Evolutionary conservation across 92 coral and sea anemone species (phyloP).

Genomic region (Ricordea florida): DNA sequence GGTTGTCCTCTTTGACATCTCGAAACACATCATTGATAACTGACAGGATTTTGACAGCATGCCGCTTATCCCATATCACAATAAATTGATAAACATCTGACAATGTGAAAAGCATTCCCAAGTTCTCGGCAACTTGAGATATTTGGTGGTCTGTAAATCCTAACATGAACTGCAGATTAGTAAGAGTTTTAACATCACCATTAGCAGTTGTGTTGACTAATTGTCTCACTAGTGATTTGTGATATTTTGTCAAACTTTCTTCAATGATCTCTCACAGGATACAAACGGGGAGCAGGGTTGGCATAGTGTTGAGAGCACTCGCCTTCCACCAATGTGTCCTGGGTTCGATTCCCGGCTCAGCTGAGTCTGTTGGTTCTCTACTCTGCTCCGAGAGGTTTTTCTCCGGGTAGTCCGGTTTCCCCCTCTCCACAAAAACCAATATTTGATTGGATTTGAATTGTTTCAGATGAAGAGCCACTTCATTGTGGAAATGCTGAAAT

Average conservation of each 20-base stretch:
- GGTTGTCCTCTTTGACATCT: constrained; percentile 19
- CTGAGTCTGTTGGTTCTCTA: no score
- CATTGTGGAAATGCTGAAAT: no score
- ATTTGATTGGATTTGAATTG: no score
- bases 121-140: constrained; percentile 47
- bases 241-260: constrained; percentile 33
- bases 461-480: no score
- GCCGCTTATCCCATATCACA: constrained; percentile 66
- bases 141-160: constrained; percentile 69
- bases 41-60: constrained; percentile 48
- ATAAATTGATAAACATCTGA: constrained; percentile 46
- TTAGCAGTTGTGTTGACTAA: constrained; percentile 46
- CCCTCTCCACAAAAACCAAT: no score
- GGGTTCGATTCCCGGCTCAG: no score
- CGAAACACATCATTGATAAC: constrained; percentile 20
- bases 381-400: no score
- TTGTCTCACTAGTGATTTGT: constrained; percentile 45
- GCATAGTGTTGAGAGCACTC: no score
- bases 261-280: constrained; percentile 10
- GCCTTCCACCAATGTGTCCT: no score
- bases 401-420: no score
- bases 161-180: constrained; percentile 43
- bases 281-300: no score
- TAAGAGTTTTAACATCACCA: constrained; percentile 56
- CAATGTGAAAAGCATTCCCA: constrained; percentile 29